Conservation (phyloP, 2,797 vertebrate species). For the Podargus strigoides region DNA sequence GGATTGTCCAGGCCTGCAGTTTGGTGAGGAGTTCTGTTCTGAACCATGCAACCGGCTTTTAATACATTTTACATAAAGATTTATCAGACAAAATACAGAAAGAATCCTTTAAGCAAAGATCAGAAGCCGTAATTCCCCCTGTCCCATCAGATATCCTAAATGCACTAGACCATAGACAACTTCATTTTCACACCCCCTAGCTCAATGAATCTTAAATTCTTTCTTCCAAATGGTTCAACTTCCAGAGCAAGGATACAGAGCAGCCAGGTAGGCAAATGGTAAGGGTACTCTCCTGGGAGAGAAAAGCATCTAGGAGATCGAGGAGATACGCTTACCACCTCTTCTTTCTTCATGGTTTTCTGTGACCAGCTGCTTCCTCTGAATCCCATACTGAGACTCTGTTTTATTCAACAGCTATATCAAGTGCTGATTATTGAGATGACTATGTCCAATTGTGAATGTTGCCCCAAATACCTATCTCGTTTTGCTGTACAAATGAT, state of each 20-base stretch:
- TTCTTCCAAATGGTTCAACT: not conserved
- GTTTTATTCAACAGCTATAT: not conserved
- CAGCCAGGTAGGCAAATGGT: not conserved
- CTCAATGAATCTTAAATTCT: not conserved
- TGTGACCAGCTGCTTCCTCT: not conserved
- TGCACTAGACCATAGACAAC: not conserved
- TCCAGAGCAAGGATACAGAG: not conserved
- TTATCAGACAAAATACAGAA: not conserved
- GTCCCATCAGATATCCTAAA: not conserved
- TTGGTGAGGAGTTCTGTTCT: not conserved
- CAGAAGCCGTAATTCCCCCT: not conserved
- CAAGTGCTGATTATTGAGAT: not conserved
- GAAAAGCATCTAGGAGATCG: not conserved
- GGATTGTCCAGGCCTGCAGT: not conserved
- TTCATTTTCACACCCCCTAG: not conserved
- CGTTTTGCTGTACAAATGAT: not conserved
- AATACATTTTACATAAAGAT: not conserved
- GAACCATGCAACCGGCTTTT: not conserved
- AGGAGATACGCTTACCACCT: not conserved
- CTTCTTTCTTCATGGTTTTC: not conserved
- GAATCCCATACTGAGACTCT: not conserved
- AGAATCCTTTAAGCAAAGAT: not conserved
- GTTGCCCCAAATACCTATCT: not conserved
- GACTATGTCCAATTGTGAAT: fast-evolving
- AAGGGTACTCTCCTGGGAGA: not conserved